phyloP scores from a whole-genome alignment of 2,113 vertebrate genomes.

The Chaenocephalus aceratus region DNA sequence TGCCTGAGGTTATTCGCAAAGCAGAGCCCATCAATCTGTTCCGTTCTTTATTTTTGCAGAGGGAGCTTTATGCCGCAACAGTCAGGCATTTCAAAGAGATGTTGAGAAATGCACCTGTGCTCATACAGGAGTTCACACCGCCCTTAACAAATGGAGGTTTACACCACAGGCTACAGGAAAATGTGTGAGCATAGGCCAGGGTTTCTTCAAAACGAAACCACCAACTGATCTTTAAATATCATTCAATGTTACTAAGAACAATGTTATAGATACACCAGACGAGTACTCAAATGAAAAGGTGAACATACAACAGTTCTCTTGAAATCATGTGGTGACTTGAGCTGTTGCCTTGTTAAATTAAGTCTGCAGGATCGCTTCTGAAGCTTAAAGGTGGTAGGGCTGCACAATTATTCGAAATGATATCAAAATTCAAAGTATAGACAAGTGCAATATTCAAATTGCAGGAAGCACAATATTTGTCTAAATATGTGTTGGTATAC shows the following conservation, averaged over 20 bases:
- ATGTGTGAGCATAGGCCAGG: constrained; percentile 25
- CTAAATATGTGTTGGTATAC: too few relatives aligned
- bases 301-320: not conserved
- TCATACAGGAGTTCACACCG: constrained; percentile 91
- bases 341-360: constrained; percentile 6
- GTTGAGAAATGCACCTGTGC: constrained; percentile 89
- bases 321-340: not conserved
- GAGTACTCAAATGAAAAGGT: constrained; percentile 4
- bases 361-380: not conserved
- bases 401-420: too few relatives aligned
- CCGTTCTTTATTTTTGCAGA: constrained; percentile 89
- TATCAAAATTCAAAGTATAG: too few relatives aligned
- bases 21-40: constrained; percentile 94
- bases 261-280: not conserved
- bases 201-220: not conserved
- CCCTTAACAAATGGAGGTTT: constrained; percentile 74
- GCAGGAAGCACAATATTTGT: too few relatives aligned
- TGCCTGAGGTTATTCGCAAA: constrained; percentile 85
- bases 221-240: not conserved
- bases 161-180: constrained; percentile 36
- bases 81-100: constrained; percentile 91
- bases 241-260: not conserved
- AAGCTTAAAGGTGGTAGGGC: not conserved
- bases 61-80: constrained; percentile 84
- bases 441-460: too few relatives aligned